Evolutionary conservation across 2,888 invertebrate genomes (phyloP).

Genomic region (Cynaeus angustus): DNA sequence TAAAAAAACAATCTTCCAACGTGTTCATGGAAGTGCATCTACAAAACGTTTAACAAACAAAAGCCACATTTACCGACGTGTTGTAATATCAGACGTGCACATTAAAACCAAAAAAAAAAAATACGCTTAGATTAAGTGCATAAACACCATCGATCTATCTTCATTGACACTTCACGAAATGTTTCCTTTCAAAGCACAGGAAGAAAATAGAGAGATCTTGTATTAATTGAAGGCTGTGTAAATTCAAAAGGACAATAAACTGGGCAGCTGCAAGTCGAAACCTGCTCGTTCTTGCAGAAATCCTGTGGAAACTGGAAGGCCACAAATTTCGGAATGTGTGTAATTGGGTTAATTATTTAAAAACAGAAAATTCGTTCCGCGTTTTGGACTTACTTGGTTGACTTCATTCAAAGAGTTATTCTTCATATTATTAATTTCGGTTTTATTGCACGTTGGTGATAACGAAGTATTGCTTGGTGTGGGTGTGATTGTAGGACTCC

Average conservation of each 20-base stretch:
- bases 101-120: too few relatives aligned
- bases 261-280: constrained; percentile 38
- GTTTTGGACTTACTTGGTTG: constrained; percentile 68
- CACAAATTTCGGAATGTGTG: neutral
- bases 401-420: constrained; percentile 66
- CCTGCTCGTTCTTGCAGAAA: constrained; percentile 57
- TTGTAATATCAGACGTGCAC: constrained; percentile 14
- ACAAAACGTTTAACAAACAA: constrained; percentile 20
- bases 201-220: neutral
- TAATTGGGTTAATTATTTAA: constrained; percentile 19
- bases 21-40: constrained; percentile 2
- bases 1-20: neutral
- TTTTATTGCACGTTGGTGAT: constrained; percentile 64
- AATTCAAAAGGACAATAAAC: constrained; percentile 6
- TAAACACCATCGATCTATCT: too few relatives aligned
- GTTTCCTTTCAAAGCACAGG: too few relatives aligned
- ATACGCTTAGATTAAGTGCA: too few relatives aligned
- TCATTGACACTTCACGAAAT: too few relatives aligned
- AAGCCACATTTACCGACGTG: constrained; percentile 22
- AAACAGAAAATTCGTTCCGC: neutral
- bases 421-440: constrained; percentile 68
- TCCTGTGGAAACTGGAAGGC: constrained; percentile 47
- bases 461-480: constrained; percentile 73
- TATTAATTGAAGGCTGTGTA: constrained; percentile 6
- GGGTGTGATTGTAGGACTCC: constrained; percentile 76